phyloP scores from a whole-genome alignment of 2,113 vertebrate species.

The Gymnocephalus cernua region DNA sequence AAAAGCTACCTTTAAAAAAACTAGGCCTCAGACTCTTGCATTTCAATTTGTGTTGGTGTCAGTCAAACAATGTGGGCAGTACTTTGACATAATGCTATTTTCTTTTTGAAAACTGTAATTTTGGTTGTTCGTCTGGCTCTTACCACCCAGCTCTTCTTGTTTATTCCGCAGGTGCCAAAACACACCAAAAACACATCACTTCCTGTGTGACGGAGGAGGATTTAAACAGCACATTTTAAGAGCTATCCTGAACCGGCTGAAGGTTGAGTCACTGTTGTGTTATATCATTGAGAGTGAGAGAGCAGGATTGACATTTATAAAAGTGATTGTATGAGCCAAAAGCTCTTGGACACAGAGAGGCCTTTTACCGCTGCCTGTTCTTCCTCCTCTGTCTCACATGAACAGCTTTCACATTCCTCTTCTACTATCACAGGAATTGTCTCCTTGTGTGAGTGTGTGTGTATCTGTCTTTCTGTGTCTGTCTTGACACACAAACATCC shows the following conservation, averaged over 20 bases:
- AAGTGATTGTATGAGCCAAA: slow-evolving; percentile 24
- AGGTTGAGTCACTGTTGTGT: slow-evolving; percentile 46
- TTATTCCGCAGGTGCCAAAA: neutral
- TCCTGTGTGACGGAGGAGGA: slow-evolving; percentile 45
- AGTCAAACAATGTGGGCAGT: neutral
- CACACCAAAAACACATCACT: slow-evolving; percentile 1
- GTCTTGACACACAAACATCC: slow-evolving; percentile 25
- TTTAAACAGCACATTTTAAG: slow-evolving; percentile 2
- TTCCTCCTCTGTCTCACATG: slow-evolving; percentile 27
- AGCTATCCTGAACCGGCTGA: slow-evolving; percentile 16
- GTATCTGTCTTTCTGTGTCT: slow-evolving; percentile 6
- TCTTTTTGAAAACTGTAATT: neutral
- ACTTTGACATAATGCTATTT: neutral
- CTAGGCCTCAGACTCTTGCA: neutral
- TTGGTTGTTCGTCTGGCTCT: neutral
- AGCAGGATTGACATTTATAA: slow-evolving; percentile 17
- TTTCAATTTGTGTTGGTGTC: neutral
- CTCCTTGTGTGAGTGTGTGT: slow-evolving; percentile 11
- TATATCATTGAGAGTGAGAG: slow-evolving; percentile 15
- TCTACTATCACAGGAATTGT: slow-evolving; percentile 31
- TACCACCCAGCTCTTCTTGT: neutral
- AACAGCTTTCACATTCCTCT: slow-evolving; percentile 33
- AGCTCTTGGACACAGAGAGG: neutral
- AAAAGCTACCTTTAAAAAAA: too few species aligned
- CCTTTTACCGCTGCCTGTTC: neutral